Evolutionary conservation across 1,140 invertebrate genomes (phyloP).

Genomic region (Acarapis woodi): DNA sequence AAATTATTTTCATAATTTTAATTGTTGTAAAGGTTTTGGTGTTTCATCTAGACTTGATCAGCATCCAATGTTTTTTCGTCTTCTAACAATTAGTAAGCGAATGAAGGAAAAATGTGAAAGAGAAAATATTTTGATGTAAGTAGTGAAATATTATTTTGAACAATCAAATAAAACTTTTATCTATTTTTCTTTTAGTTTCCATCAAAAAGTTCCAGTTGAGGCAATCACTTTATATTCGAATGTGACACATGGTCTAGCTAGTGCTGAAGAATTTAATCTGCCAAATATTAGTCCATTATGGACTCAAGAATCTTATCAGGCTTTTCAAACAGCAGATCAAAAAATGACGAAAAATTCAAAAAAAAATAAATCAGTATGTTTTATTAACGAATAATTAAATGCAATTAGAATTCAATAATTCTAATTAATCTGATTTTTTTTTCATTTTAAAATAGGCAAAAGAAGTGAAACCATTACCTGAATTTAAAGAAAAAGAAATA

Average conservation of each 20-base stretch:
- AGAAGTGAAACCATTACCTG: no score
- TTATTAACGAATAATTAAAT: neutral
- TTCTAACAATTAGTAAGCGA: slow-evolving; percentile 27
- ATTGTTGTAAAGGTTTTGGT: no score
- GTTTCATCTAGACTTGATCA: slow-evolving; percentile 29
- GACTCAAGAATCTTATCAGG: slow-evolving; percentile 25
- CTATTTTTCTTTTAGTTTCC: slow-evolving; percentile 23
- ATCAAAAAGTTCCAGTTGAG: slow-evolving; percentile 32
- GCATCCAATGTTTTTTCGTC: slow-evolving; percentile 31
- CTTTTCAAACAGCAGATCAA: slow-evolving; percentile 25
- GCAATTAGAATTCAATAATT: slow-evolving; percentile 2
- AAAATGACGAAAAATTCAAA: slow-evolving; percentile 3
- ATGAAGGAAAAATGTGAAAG: slow-evolving; percentile 37
- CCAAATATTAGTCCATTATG: slow-evolving; percentile 25
- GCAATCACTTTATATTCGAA: slow-evolving; percentile 29
- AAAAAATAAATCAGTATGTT: neutral
- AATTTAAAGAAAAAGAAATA: no score
- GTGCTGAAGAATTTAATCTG: slow-evolving; percentile 28
- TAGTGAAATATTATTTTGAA: slow-evolving; percentile 7
- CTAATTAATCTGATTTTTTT: no score
- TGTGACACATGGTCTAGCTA: slow-evolving; percentile 34
- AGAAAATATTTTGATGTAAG: slow-evolving; percentile 40
- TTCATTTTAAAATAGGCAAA: no score
- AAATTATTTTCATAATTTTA: no score
- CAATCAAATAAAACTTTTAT: slow-evolving; percentile 1